Evolutionary conservation across 2,113 vertebrate genomes (phyloP), one percentile per base, ranked within the genome.

Genomic region (Sander lucioperca): DNA sequence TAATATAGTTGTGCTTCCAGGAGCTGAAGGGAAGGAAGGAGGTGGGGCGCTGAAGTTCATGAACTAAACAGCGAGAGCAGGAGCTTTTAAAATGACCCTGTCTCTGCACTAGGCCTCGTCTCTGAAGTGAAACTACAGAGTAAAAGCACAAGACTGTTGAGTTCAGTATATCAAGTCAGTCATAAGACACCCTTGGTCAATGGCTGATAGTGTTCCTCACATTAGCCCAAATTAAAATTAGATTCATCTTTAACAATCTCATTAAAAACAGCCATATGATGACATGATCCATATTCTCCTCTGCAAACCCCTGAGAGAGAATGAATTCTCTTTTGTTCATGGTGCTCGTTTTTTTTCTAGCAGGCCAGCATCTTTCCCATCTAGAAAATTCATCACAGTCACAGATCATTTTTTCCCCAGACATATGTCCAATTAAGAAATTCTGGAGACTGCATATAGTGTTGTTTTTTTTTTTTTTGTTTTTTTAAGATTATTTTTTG

Each of bases 151-250:
- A 94, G 93, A 94, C 91, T 77, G 77, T 63, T 67, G 80, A 89
- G 87, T 51, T 74, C 84, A 88, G 83, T 84, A 90, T 82, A 82
- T 93, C 91, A 92, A 94, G 89, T 86, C 90, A 90, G 93, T 96
- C 95, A 96, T 91, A 91, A 95, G 93, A 95, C 93, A 88, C 92
- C 79, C 85, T 65, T 6, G 47, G 78, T 93, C 90, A 93, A 94
- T 92, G 83, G 91, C 73, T 70, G 89, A 93, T 87, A 92, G 88
- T 93, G 91, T 94, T 92, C 94, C 85, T 91, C 88, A 69, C 84
- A 93, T 95, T 91, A 93, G 88, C 74, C 86, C 79, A 90, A 93
- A 94, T 94, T 94, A 94, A 93, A 94, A 93, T 93, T 77, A 93
- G 93, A 94, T 95, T 86, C 84, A 92, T 94, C 90, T 93, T 92